Conservation (phyloP, 2,888 invertebrate genomes). For the Mythimna loreyi region DNA sequence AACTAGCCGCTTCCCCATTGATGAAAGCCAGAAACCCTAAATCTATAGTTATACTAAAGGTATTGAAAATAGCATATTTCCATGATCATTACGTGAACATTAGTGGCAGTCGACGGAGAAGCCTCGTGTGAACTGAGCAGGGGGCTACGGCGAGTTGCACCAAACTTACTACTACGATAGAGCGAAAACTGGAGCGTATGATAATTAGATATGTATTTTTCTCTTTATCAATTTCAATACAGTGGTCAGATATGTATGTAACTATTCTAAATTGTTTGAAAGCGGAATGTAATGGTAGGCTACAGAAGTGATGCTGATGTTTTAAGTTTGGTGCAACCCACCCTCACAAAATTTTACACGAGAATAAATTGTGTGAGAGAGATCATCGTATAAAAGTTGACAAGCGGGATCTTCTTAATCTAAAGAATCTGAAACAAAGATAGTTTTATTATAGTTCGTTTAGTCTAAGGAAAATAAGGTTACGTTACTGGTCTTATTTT, state of each 20-base stretch:
- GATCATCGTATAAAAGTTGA: constrained; percentile 57
- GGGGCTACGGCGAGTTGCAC: constrained; percentile 45
- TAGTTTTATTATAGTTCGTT: no score
- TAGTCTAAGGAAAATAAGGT: no score
- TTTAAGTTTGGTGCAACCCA: constrained; percentile 53
- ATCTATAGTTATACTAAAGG: constrained; percentile 42
- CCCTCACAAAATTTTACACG: constrained; percentile 51
- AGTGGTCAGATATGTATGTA: constrained; percentile 34
- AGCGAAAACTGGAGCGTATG: constrained; percentile 27
- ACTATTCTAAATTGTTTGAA: constrained; percentile 26
- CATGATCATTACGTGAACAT: constrained; percentile 39
- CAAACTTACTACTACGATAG: constrained; percentile 26
- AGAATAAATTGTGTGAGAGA: constrained; percentile 55
- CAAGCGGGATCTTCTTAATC: constrained; percentile 62
- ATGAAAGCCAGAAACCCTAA: constrained; percentile 43
- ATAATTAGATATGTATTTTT: constrained; percentile 39
- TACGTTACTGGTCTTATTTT: background rate
- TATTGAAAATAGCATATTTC: constrained; percentile 42
- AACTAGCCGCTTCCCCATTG: constrained; percentile 44
- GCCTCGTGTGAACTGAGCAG: constrained; percentile 60
- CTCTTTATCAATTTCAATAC: constrained; percentile 1
- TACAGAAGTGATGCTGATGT: constrained; percentile 18
- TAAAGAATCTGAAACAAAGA: constrained; percentile 70
- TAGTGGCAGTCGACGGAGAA: constrained; percentile 57
- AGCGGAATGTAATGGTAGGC: constrained; percentile 40